Evolutionary conservation across 2,113 vertebrate species (phyloP).

Genomic region (Drymodes brunneopygia): DNA sequence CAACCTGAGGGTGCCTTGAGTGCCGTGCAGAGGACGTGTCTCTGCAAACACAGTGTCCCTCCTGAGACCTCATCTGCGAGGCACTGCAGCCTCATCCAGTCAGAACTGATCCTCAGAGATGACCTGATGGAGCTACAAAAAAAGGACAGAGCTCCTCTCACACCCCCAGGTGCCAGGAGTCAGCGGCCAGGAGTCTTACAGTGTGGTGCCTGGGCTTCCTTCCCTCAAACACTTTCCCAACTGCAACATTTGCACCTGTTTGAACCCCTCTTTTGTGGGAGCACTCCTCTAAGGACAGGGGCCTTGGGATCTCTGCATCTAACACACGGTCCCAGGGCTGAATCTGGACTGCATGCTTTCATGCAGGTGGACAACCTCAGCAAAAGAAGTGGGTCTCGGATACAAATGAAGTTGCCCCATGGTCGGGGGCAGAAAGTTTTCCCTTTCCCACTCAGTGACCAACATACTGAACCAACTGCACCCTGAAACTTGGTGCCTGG

Average conservation of each 20-base stretch:
- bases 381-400: background rate
- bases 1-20: background rate
- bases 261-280: background rate
- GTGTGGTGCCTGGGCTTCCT: background rate
- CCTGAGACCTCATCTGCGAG: background rate
- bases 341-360: background rate
- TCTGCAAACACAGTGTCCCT: rapidly evolving
- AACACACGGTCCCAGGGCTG: rapidly evolving
- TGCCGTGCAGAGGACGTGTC: background rate
- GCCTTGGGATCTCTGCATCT: background rate
- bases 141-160: background rate
- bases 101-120: background rate
- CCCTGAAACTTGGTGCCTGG: background rate
- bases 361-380: background rate
- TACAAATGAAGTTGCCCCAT: background rate
- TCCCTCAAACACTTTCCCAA: background rate
- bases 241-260: background rate
- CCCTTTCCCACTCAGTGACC: background rate
- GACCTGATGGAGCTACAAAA: background rate
- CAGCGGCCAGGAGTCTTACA: background rate
- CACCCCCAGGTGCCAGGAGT: too few relatives aligned
- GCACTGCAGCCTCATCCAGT: background rate
- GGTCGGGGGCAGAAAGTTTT: background rate
- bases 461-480: background rate
- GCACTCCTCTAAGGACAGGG: background rate